Evolutionary conservation across 2,888 invertebrate genomes (phyloP), one percentile per base, ranked within the genome.

Genomic region (Alentia gelatinosa): DNA sequence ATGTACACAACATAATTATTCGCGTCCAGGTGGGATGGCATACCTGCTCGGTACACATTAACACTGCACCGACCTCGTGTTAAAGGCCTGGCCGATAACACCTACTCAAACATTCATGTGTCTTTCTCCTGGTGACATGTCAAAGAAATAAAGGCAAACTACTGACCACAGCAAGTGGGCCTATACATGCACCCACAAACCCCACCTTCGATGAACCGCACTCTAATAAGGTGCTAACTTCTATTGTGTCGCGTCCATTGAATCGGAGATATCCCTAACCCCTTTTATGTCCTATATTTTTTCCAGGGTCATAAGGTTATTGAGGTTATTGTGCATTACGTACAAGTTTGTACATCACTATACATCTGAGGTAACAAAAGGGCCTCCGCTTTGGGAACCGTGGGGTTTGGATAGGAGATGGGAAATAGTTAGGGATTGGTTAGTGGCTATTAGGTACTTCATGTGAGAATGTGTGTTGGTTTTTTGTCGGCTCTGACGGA

Each of bases 291-390:
- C 79, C 23, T n/a, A 1, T 19, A 79, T 79, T 79, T 63, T 39
- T 79, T 79, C 39, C 79, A 79, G 79, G 79, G 79, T 37, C 39
- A 39, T 37, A 37, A n/a, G n/a, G n/a, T n/a, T n/a, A n/a, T n/a
- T n/a, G n/a, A n/a, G n/a, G n/a, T n/a, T n/a, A n/a, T n/a, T n/a
- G n/a, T n/a, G n/a, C n/a, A n/a, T n/a, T n/a, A n/a, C n/a, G n/a
- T n/a, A n/a, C n/a, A n/a, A n/a, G n/a, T n/a, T n/a, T n/a, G n/a
- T n/a, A n/a, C n/a, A n/a, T n/a, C n/a, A n/a, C n/a, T n/a, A n/a
- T n/a, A n/a, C n/a, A n/a, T n/a, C n/a, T n/a, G n/a, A n/a, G n/a
- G n/a, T n/a, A n/a, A n/a, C n/a, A n/a, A n/a, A n/a, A n/a, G n/a
- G n/a, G n/a, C n/a, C n/a, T n/a, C n/a, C n/a, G n/a, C n/a, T n/a